Evolutionary conservation across 2,797 vertebrate species (phyloP).

Genomic region (Macrochelys suwanniensis): DNA sequence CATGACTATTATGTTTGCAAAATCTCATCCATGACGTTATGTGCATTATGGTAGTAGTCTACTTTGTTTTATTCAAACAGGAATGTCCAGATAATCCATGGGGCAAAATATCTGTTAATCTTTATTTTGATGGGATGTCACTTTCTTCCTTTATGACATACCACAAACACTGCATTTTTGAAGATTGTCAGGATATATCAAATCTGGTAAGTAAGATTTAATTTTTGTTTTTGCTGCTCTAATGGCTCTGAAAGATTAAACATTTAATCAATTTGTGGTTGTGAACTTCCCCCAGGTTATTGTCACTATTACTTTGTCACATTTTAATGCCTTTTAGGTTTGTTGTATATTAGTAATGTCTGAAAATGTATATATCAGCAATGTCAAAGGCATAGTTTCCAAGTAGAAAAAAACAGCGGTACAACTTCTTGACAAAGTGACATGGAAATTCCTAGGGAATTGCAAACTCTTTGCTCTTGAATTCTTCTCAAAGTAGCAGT

Average conservation of each 20-base stretch:
- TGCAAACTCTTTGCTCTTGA: not conserved
- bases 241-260: not conserved
- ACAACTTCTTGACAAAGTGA: accelerated
- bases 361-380: not conserved
- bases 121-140: constrained; percentile 87
- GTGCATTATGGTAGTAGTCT: not conserved
- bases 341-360: not conserved
- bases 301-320: not conserved
- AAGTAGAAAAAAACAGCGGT: accelerated
- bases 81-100: constrained; percentile 83
- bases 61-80: constrained; percentile 76
- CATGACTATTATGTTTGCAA: not conserved
- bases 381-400: not conserved
- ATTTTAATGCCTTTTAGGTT: not conserved
- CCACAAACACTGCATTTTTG: constrained; percentile 82
- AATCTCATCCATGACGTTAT: not conserved
- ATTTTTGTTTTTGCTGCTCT: not conserved
- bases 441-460: accelerated
- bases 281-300: not conserved
- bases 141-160: constrained; percentile 89
- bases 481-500: not conserved
- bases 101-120: constrained; percentile 80
- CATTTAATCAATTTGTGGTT: not conserved
- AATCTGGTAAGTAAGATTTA: constrained; percentile 70
- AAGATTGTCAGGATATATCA: constrained; percentile 58